Percentiles rank a stretch among this genome's conserved stretches.
phyloP scores from a whole-genome alignment of 2,113 vertebrate genomes.

The Tringa solitaria region DNA sequence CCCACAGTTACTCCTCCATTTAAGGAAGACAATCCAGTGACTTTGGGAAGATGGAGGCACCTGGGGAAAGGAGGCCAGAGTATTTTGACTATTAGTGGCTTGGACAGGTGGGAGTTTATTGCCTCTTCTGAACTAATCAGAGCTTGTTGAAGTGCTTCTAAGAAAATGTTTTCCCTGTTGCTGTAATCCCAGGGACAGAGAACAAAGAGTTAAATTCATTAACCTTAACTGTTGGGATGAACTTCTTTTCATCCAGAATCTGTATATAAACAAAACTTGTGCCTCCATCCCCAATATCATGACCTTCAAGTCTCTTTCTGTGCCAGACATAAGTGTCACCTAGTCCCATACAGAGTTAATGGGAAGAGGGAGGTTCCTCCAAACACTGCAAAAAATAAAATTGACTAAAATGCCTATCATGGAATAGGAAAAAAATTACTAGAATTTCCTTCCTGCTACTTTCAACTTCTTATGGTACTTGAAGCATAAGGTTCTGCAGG shows the following conservation, averaged over 20 bases:
- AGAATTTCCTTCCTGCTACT: not conserved
- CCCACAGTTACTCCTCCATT: not conserved
- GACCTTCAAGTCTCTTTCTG: not conserved
- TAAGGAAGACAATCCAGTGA: not conserved
- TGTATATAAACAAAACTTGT: not conserved
- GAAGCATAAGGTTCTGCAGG: not conserved
- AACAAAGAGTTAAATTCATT: not conserved
- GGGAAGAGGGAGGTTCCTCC: not conserved
- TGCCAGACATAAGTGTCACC: not conserved
- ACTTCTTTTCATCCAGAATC: not conserved
- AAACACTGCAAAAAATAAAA: not conserved
- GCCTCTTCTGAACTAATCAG: not conserved
- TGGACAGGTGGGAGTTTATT: not conserved
- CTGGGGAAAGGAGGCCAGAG: not conserved
- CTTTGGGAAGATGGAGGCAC: not conserved
- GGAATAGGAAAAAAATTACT: not conserved
- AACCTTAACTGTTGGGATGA: not conserved
- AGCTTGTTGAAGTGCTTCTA: not conserved
- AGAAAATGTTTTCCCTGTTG: not conserved
- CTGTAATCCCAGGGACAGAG: not conserved
- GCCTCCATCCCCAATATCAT: too few relatives aligned
- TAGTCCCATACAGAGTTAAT: not conserved
- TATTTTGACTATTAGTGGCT: not conserved
- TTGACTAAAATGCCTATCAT: not conserved
- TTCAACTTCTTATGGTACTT: not conserved